These are phyloP conservation scores for Tetropium fuscum DNA, from an alignment of 2,888 invertebrate species.

Conservation along the genomic window DNA sequence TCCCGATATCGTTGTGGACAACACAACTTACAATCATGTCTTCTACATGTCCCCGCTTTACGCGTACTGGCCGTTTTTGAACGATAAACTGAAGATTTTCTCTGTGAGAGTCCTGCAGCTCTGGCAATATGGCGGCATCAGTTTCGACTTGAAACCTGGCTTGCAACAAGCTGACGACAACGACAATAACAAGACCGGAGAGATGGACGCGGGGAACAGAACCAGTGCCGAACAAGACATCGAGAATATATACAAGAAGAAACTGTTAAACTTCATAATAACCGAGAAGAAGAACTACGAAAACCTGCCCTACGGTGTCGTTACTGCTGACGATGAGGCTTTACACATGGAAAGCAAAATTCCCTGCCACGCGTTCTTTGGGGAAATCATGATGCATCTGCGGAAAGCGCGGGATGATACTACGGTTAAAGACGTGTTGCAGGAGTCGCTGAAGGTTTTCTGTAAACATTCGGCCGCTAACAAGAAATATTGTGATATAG, in stretches of 20 bases:
- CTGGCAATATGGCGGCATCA: slow-evolving; percentile 71
- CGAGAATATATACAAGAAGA: slow-evolving; percentile 21
- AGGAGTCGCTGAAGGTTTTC: slow-evolving; percentile 55
- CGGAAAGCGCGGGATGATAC: slow-evolving; percentile 43
- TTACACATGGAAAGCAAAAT: slow-evolving; percentile 63
- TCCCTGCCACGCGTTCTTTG: slow-evolving; percentile 65
- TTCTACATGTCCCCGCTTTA: slow-evolving; percentile 68
- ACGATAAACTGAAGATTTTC: slow-evolving; percentile 66
- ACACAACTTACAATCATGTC: slow-evolving; percentile 63
- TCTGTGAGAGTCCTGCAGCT: slow-evolving; percentile 68
- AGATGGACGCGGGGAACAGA: background rate
- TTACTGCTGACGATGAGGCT: slow-evolving; percentile 62
- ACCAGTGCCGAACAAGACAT: background rate
- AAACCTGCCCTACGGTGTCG: slow-evolving; percentile 53
- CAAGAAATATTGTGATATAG: slow-evolving; percentile 52
- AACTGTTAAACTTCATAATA: slow-evolving; percentile 42
- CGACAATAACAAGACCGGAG: background rate
- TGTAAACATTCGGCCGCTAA: slow-evolving; percentile 55
- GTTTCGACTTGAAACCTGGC: slow-evolving; percentile 52
- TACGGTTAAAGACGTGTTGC: slow-evolving; percentile 50
- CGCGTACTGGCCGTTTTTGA: slow-evolving; percentile 67
- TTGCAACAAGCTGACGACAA: background rate
- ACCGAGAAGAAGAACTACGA: slow-evolving; percentile 42
- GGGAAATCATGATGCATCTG: slow-evolving; percentile 58
- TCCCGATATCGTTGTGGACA: slow-evolving; percentile 66